Base-by-base conservation (phyloP, 2,113 vertebrate species). In the Mungos mungo region DNA sequence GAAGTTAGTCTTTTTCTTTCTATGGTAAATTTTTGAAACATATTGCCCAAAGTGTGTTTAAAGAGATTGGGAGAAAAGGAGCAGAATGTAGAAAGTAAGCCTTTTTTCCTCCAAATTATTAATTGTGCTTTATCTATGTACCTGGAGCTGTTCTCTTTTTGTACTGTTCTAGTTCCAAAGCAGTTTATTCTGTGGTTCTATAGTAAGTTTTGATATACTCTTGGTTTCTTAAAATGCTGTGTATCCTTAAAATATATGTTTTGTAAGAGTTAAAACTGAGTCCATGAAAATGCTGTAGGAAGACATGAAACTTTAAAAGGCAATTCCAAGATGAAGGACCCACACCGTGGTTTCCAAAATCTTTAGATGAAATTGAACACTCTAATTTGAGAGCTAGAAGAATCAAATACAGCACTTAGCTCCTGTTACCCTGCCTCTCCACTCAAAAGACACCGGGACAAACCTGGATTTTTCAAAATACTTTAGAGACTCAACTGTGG, bases 61-160 rank as follows among this genome's bases (percentile, higher is more conserved):
- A 98, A 98, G 98, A 98, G 98, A 99, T 99, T 98, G 99, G 98
- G 98, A 99, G 98, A 98, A 98, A 99, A 98, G 98, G 99, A 99
- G 98, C 98, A 99, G 98, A 99, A 99, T 98, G 99, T 98, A 99
- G 98, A 99, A 47, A 77, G 74, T 47, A 77, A 77, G 98, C 99
- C 96, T 98, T 99, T 99, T 99, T 98, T 98, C 99, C 99, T 9
- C 99, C 99, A 99, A 99, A 99, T 99, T 99, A 99, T 99, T 99
- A 99, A 99, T 99, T 99, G 99, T 99, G 99, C 99, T 99, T 99
- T 99, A 99, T 99, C 99, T 99, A 99, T 99, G 99, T 99, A 99
- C 99, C 98, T 99, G 99, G 99, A 99, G 99, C 99, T 99, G 99
- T 99, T 99, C 99, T 99, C 99, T 99, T 99, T 99, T 99, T 99